Evolutionary conservation across 2,797 vertebrate genomes (phyloP).

Genomic region (Notoglanidium macrostoma): DNA sequence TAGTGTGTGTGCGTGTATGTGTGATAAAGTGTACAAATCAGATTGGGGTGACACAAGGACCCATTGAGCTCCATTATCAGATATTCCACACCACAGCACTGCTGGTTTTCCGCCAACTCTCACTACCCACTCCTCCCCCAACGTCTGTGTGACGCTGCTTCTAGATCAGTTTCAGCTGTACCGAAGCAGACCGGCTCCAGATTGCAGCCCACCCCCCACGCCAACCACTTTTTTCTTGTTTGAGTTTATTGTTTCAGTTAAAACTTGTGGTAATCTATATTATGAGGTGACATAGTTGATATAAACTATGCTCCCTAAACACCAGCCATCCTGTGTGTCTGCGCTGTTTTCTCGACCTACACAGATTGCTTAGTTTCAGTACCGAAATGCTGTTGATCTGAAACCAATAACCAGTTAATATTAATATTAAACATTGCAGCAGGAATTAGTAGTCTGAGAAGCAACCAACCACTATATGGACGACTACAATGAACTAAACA

Average conservation of each 20-base stretch:
- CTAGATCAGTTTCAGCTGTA: constrained; percentile 24
- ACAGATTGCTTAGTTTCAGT: background rate
- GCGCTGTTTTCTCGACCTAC: background rate
- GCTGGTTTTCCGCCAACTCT: constrained; percentile 41
- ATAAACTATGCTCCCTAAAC: background rate
- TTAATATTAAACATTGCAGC: background rate
- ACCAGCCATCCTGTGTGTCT: background rate
- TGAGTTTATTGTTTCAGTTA: background rate
- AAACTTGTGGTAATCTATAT: background rate
- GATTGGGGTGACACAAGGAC: constrained; percentile 4
- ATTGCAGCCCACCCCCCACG: background rate
- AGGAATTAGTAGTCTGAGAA: background rate
- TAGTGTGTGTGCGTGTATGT: background rate
- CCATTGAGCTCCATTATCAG: constrained; percentile 43
- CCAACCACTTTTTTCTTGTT: background rate
- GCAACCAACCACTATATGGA: background rate
- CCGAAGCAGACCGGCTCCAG: background rate
- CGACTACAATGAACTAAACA: background rate
- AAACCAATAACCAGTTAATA: background rate
- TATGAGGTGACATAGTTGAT: background rate
- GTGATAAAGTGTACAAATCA: constrained; percentile 14
- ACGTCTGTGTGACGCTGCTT: background rate
- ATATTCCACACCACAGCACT: constrained; percentile 38
- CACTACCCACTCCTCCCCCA: constrained; percentile 27
- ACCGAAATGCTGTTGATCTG: background rate